Evolutionary conservation across 1,140 invertebrate genomes (phyloP).

Genomic region (Drosophila truncata): DNA sequence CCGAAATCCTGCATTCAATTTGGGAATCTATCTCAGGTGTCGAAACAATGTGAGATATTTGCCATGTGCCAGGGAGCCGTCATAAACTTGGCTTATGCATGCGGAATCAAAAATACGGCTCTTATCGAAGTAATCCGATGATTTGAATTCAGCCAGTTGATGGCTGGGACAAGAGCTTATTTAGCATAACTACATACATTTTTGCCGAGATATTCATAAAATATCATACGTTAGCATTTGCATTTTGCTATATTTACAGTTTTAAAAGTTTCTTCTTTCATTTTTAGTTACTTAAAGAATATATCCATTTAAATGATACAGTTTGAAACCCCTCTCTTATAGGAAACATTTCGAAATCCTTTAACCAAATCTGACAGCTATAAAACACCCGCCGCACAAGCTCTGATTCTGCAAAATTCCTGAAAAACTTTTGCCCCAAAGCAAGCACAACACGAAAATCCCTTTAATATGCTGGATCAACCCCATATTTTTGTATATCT

Average conservation of each 20-base stretch:
- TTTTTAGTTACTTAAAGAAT: not conserved
- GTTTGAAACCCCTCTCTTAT: not conserved
- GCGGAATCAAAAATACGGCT: slow-evolving; percentile 17
- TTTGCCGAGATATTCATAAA: not conserved
- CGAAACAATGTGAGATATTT: slow-evolving; percentile 56
- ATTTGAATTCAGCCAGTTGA: slow-evolving; percentile 22
- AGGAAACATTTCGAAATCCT: not conserved
- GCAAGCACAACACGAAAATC: slow-evolving; percentile 37
- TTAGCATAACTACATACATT: slow-evolving; percentile 1
- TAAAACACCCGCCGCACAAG: slow-evolving; percentile 5
- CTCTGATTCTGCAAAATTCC: slow-evolving; percentile 10
- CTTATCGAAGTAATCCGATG: slow-evolving; percentile 23
- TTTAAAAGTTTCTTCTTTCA: not conserved
- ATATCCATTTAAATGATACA: not conserved
- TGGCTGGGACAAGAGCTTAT: slow-evolving; percentile 1
- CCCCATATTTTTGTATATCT: not conserved
- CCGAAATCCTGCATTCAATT: slow-evolving; percentile 43
- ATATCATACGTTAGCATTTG: not conserved
- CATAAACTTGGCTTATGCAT: slow-evolving; percentile 50
- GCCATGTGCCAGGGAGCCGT: slow-evolving; percentile 8
- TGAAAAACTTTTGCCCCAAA: slow-evolving; percentile 32
- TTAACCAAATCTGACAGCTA: slow-evolving; percentile 24
- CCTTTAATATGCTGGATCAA: slow-evolving; percentile 34
- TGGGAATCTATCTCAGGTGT: slow-evolving; percentile 45
- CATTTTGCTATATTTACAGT: not conserved